phyloP scores from a whole-genome alignment of 1,140 invertebrate genomes.

The Leptinotarsa lineolata region DNA sequence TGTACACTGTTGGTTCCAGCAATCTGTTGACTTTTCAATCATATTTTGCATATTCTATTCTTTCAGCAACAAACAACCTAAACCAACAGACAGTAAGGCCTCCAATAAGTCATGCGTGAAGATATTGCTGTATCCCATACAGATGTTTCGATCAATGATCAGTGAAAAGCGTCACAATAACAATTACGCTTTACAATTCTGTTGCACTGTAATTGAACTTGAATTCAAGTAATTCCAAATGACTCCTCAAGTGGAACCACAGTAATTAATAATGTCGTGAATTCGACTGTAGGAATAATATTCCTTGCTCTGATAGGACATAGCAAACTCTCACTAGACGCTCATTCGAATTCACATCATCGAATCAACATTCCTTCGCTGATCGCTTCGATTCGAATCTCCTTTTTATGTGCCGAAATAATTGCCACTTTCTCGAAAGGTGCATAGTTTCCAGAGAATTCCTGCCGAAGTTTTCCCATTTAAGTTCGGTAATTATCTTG shows the following conservation, averaged over 20 bases:
- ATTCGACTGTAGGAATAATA: background rate
- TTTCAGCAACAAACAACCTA: no score
- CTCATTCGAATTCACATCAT: conserved; percentile 15
- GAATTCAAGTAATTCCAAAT: background rate
- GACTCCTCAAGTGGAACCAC: background rate
- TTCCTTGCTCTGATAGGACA: background rate
- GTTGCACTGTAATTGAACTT: background rate
- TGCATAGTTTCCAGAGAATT: background rate
- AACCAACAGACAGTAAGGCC: no score
- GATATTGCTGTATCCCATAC: no score
- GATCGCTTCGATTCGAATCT: background rate
- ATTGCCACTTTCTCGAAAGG: conserved; percentile 10
- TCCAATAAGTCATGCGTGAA: no score
- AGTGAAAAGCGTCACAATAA: no score
- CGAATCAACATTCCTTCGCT: conserved; percentile 19
- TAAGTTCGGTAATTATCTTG: conserved; percentile 14
- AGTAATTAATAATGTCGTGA: no score
- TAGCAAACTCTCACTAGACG: background rate
- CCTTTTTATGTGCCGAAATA: conserved; percentile 8
- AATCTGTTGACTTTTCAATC: no score
- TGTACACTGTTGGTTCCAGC: no score
- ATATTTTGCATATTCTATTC: no score
- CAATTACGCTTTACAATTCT: no score
- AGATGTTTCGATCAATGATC: no score
- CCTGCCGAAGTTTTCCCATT: conserved; percentile 14